Percentiles rank a stretch among this genome's conserved stretches.
These are phyloP conservation scores for Dryobates pubescens DNA, from an alignment of 2,797 vertebrate genomes.

Conservation along the genomic window DNA sequence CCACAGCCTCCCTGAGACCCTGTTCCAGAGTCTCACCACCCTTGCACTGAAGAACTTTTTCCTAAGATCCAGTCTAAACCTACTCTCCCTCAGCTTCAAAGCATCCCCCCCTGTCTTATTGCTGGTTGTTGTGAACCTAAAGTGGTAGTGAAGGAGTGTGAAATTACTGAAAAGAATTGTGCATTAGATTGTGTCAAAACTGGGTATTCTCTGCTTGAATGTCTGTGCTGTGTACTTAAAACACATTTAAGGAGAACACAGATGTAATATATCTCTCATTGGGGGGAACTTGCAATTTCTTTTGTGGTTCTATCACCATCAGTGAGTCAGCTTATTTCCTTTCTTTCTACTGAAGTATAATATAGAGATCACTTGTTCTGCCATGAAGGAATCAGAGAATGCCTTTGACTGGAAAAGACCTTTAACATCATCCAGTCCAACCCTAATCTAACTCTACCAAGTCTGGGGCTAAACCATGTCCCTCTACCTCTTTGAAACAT, in stretches of 20 bases:
- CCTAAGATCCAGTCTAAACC: no score
- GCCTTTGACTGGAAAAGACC: no score
- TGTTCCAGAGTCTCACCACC: no score
- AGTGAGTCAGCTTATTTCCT: neutral
- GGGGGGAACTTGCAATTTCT: neutral
- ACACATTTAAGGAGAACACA: neutral
- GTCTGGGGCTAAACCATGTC: no score
- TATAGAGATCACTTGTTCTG: neutral
- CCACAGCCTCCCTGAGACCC: no score
- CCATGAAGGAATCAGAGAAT: neutral
- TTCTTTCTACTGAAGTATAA: neutral
- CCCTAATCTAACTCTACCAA: no score
- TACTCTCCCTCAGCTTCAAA: no score
- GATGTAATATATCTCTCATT: neutral
- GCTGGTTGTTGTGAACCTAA: neutral
- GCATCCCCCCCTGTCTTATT: no score
- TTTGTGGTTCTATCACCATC: neutral
- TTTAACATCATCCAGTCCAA: no score
- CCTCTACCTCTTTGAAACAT: no score
- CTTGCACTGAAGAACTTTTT: no score
- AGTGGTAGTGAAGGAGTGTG: rapidly evolving
- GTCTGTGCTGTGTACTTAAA: neutral
- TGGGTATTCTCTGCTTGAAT: neutral
- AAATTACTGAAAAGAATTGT: neutral
- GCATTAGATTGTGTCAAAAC: neutral